These are phyloP conservation scores for Pyrocephalus nanus DNA, from an alignment of 2,797 vertebrate species.

Conservation along the genomic window DNA sequence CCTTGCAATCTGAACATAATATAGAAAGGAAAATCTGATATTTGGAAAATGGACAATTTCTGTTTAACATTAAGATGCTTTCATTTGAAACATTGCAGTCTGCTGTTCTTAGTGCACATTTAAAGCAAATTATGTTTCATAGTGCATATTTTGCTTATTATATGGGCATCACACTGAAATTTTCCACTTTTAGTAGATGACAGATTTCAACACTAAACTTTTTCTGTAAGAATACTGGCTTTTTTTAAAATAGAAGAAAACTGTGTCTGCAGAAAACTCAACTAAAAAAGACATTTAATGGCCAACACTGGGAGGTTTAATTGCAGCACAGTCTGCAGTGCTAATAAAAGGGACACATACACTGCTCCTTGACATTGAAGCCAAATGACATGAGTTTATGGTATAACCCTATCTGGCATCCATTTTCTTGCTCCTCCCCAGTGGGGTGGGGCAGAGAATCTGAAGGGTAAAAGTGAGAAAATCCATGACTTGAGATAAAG, in stretches of 20 bases:
- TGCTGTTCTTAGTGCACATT: not conserved
- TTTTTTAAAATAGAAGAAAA: not conserved
- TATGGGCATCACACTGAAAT: not conserved
- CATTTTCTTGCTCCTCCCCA: not conserved
- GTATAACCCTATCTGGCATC: not conserved
- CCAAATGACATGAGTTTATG: not conserved
- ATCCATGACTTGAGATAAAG: not conserved
- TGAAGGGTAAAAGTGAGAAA: not conserved
- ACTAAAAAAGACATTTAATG: not conserved
- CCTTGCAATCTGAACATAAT: not conserved
- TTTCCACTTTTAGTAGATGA: not conserved
- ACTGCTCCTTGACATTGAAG: not conserved
- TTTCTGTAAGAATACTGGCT: not conserved
- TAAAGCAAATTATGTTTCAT: not conserved
- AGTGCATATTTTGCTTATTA: not conserved
- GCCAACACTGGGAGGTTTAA: not conserved
- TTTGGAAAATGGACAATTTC: not conserved
- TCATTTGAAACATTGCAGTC: not conserved
- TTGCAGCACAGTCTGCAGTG: not conserved
- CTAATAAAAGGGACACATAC: not conserved
- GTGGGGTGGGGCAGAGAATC: not conserved
- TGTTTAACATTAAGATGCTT: not conserved
- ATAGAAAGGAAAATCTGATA: not conserved
- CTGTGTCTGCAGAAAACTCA: not conserved
- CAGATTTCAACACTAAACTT: not conserved